phyloP scores from a whole-genome alignment of 2,113 vertebrate species.

The Epinephelus lanceolatus region DNA sequence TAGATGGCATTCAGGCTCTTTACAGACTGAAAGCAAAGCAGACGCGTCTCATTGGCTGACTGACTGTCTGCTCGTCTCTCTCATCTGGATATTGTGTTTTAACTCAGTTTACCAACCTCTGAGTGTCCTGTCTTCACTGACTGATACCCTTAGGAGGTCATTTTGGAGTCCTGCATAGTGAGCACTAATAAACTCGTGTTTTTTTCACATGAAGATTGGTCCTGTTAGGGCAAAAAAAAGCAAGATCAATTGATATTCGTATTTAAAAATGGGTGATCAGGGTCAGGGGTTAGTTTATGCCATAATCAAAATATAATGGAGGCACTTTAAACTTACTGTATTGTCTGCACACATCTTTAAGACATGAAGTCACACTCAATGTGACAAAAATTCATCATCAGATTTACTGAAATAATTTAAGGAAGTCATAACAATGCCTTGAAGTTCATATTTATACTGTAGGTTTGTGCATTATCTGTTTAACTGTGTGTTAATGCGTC shows the following conservation, averaged over 20 bases:
- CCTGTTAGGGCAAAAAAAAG: background rate
- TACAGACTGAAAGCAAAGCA: background rate
- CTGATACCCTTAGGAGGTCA: background rate
- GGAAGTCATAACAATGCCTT: background rate
- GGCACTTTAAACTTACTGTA: background rate
- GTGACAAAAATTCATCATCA: background rate
- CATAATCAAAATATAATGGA: background rate
- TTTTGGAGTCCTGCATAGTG: background rate
- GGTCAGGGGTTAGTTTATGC: background rate
- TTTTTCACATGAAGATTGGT: background rate
- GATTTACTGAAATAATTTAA: background rate
- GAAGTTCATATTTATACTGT: background rate
- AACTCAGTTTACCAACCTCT: conserved; percentile 15
- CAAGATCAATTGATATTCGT: background rate
- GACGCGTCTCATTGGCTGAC: background rate
- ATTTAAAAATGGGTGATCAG: background rate
- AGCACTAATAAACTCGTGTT: background rate
- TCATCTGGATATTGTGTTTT: conserved; percentile 39
- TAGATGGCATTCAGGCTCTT: conserved; percentile 81
- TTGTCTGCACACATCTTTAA: background rate
- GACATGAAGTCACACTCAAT: background rate
- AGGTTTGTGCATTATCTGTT: background rate
- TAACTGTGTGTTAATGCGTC: background rate
- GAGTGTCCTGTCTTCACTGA: background rate
- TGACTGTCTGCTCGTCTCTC: conserved; percentile 18